Percentiles rank a stretch among this genome's conserved stretches.
Evolutionary conservation across 2,797 vertebrate species (phyloP).

Genomic region (Falco novaeseelandiae): DNA sequence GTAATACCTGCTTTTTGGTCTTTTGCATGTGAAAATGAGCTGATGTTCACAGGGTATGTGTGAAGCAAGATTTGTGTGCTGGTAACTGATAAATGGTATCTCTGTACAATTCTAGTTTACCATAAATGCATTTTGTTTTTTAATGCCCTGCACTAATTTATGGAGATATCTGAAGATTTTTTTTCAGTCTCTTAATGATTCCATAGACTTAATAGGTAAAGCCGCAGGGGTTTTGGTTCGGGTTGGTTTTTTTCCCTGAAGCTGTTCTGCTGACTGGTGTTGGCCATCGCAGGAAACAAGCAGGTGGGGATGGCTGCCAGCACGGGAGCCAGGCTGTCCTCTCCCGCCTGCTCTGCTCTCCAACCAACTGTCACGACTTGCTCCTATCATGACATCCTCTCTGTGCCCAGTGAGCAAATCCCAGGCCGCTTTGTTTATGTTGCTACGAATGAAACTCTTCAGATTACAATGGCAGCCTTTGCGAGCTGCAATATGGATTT

Average conservation of each 20-base stretch:
- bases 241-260: neutral
- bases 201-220: neutral
- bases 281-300: neutral
- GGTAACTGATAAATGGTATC: constrained; percentile 55
- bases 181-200: constrained; percentile 6
- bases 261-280: neutral
- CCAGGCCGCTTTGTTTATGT: neutral
- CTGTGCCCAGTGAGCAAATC: neutral
- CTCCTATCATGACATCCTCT: neutral
- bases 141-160: constrained; percentile 73
- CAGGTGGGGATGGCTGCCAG: neutral
- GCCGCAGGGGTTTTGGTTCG: neutral
- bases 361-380: accelerated
- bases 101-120: constrained; percentile 62
- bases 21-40: constrained; percentile 66
- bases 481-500: neutral
- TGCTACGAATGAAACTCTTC: neutral
- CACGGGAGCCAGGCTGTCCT: neutral
- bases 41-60: constrained; percentile 54
- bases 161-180: constrained; percentile 59
- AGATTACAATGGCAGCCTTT: neutral
- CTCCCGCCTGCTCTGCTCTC: neutral
- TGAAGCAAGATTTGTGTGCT: constrained; percentile 66
- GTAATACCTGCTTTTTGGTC: constrained; percentile 71
- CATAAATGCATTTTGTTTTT: constrained; percentile 56